Evolutionary conservation across 2,888 invertebrate species (phyloP).

Genomic region (Crematogaster levior): DNA sequence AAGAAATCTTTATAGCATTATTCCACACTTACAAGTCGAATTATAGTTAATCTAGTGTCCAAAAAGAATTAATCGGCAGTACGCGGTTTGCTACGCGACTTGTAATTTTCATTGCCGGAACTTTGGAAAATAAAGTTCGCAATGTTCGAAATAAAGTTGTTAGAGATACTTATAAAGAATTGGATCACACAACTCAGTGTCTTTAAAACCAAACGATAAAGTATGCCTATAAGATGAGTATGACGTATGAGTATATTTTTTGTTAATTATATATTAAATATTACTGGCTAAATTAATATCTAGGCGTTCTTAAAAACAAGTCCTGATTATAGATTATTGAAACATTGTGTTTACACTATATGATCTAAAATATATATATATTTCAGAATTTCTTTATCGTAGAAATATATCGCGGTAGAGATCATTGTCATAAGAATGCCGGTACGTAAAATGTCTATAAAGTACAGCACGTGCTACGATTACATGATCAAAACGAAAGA

Average conservation of each 20-base stretch:
- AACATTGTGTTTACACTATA: not conserved
- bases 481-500: slow-evolving; percentile 16
- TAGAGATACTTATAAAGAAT: slow-evolving; percentile 2
- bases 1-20: slow-evolving; percentile 64
- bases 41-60: not conserved
- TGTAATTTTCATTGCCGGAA: not conserved
- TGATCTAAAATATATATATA: slow-evolving; percentile 30
- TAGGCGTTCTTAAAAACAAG: slow-evolving; percentile 2
- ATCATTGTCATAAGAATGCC: slow-evolving; percentile 16
- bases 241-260: not conserved
- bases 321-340: slow-evolving; percentile 10
- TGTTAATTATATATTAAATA: slow-evolving; percentile 6
- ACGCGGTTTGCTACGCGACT: not conserved
- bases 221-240: slow-evolving; percentile 4
- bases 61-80: not conserved
- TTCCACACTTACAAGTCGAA: slow-evolving; percentile 42
- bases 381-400: not conserved
- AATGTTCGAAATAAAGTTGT: slow-evolving; percentile 12
- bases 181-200: not conserved
- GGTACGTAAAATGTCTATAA: slow-evolving; percentile 16
- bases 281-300: slow-evolving; percentile 10
- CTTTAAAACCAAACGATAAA: not conserved
- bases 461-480: slow-evolving; percentile 25
- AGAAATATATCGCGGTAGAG: slow-evolving; percentile 9
- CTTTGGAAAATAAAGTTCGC: not conserved